Evolutionary conservation across 2,888 invertebrate species (phyloP), one percentile per base, ranked within the genome.

Genomic region (Agrochola macilenta): DNA sequence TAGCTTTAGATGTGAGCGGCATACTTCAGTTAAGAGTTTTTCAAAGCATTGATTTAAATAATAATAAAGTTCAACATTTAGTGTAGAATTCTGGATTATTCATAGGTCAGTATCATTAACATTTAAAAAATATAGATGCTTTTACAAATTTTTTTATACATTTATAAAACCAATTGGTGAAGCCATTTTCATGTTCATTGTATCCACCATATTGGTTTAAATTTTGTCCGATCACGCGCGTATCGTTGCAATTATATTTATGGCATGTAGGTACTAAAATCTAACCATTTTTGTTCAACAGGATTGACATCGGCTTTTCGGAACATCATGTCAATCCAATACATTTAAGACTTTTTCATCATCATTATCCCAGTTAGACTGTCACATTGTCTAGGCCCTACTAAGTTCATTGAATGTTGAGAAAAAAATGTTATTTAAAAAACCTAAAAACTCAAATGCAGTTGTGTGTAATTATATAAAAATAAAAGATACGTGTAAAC

Each of bases 1-100:
- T 14, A 74, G 43, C 5, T 20, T 52, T 14, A 58, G 11, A 65
- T 60, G 72, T 78, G 58, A 72, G 17, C 58, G 23, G 65, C 58
- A 72, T 78, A 46, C 23, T 49, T 74, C 5, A 30, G 23, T 57
- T 57, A 11, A 7, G 46, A 64, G 17, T 57, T 49, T 76, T 58
- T 17, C 11, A 49, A 58, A 43, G 20, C 1, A 12, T 52, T 52
- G 17, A 17, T 35, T 57, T 58, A 2, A 71, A n/a, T 54, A 58
- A 5, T 30, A 52, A 35, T 35, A 14, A 66, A 14, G 49, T 60
- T 35, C 5, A 46, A 58, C n/a, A n/a, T 74, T 30, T 4, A 14
- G 20, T 2, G 20, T 12, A 20, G 7, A 46, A 30, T 73, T 35
- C 20, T 69, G 20, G n/a, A 30, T 49, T 46, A 52, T 23, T 8